Percentiles rank a stretch among this genome's conserved stretches.
These are phyloP conservation scores for Diabrotica balteata DNA, from an alignment of 2,888 invertebrate species.

Conservation along the genomic window DNA sequence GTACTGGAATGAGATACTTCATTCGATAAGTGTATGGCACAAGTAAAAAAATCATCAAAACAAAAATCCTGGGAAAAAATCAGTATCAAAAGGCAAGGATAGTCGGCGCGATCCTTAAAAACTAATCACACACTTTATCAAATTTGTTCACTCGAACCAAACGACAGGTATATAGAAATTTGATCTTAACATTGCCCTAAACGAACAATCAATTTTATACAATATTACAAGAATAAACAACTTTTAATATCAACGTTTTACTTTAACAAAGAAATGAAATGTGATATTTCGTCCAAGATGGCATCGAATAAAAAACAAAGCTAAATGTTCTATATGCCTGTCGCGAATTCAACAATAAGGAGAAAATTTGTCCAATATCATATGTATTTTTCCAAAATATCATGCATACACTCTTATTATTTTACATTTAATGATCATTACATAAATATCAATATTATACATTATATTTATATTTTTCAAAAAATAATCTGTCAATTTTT, in stretches of 20 bases:
- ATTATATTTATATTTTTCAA: constrained; percentile 58
- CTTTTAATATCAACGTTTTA: constrained; percentile 52
- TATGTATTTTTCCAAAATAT: constrained; percentile 49
- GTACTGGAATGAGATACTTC: constrained; percentile 40
- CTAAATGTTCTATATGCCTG: constrained; percentile 50
- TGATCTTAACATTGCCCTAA: constrained; percentile 44
- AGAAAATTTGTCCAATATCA: constrained; percentile 57
- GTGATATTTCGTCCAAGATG: constrained; percentile 45
- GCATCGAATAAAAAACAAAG: constrained; percentile 45
- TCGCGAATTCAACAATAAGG: constrained; percentile 59
- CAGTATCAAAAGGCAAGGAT: constrained; percentile 52
- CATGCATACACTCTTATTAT: constrained; percentile 57
- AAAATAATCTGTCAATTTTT: constrained; percentile 59
- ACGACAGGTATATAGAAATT: constrained; percentile 54
- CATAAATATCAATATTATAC: constrained; percentile 55
- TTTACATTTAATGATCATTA: constrained; percentile 57
- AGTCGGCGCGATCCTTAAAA: constrained; percentile 52
- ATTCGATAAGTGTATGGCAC: constrained; percentile 49
- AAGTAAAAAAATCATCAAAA: constrained; percentile 41
- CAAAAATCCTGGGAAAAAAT: constrained; percentile 38
- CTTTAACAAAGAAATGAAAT: constrained; percentile 39
- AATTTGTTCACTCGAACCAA: constrained; percentile 56
- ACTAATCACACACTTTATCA: constrained; percentile 60
- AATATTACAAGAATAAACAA: constrained; percentile 55
- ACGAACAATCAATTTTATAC: constrained; percentile 52